Percentiles rank a stretch among this genome's conserved stretches.
These are phyloP conservation scores for Bujurquina vittata DNA, from an alignment of 2,113 vertebrate genomes.

Conservation along the genomic window DNA sequence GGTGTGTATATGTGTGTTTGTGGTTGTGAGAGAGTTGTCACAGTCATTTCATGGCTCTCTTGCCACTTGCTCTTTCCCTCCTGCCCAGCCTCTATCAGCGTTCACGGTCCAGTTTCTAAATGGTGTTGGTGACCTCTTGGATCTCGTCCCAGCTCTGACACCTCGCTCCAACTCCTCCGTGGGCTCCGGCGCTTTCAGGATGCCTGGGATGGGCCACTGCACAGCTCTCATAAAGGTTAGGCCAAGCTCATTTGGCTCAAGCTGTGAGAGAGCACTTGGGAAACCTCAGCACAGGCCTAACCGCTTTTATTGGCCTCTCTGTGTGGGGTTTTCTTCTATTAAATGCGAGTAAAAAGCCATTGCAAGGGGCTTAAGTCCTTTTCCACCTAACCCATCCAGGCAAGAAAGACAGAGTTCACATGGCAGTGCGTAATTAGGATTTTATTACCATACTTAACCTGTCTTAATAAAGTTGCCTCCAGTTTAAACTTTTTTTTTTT, in stretches of 20 bases:
- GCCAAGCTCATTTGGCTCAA: conserved; percentile 45
- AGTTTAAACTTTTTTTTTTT: neutral
- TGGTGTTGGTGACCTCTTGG: conserved; percentile 87
- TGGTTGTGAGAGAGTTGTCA: conserved; percentile 11
- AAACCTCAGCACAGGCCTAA: conserved; percentile 20
- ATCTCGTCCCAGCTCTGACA: conserved; percentile 86
- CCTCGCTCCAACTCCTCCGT: conserved; percentile 66
- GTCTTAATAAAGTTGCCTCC: conserved; percentile 2
- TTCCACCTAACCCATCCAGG: neutral
- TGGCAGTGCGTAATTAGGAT: neutral
- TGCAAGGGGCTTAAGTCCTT: neutral
- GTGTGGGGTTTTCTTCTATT: neutral
- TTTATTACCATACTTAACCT: neutral
- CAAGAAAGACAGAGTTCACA: neutral
- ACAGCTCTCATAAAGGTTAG: conserved; percentile 93
- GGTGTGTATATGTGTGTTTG: conserved; percentile 73
- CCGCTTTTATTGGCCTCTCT: conserved; percentile 26
- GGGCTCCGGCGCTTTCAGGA: conserved; percentile 53
- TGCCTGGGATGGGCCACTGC: conserved; percentile 89
- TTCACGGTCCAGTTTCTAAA: conserved; percentile 89
- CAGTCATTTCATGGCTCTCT: conserved; percentile 20
- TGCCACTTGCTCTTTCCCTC: conserved; percentile 18
- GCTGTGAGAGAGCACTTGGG: conserved; percentile 27
- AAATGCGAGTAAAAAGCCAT: neutral
- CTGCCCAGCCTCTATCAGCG: conserved; percentile 81